Evolutionary conservation across 2,888 invertebrate species (phyloP), one percentile per base, ranked within the genome.

Genomic region (Cephonodes hylas): DNA sequence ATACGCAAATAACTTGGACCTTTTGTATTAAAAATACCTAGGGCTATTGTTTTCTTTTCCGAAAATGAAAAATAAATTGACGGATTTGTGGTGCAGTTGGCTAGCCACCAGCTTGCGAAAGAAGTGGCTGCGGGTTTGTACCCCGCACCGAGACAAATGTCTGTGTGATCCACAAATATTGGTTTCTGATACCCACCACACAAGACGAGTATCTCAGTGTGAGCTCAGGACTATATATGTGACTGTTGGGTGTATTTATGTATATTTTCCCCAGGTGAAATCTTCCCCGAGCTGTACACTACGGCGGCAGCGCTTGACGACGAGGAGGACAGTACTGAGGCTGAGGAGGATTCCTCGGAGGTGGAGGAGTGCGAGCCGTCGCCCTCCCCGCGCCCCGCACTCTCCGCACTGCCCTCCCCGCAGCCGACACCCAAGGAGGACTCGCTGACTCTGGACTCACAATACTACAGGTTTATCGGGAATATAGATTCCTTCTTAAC

Each of bases 381-480:
- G 0, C 88, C 89, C 0, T 80, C 89, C 1, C 85, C 89, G 15
- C 77, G 85, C 1, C 86, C 90, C 18, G 90, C 89, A 7, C 83
- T 86, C 1, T 80, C 91, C 38, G 89, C 88, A 0, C 76, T 78
- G 15, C 85, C 89, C 0, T 80, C 85, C 1, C 82, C 85, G 1
- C 82, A 75, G 18, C 79, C 83, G 1, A 68, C 80, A 15, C 85
- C 86, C 0, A 82, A 80, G 18, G 88, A 85, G 58, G 87, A 86
- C 66, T 80, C 85, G 0, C 73, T 88, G 23, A 82, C 85, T 2
- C 65, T 88, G 13, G 90, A 90, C 71, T 76, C 86, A 0, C 91
- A 91, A 62, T 91, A 91, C 69, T 91, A 91, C 72, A 91, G 91
- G 91, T 88, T n/a, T n/a, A n/a, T n/a, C n/a, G n/a, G n/a, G n/a